phyloP scores from a whole-genome alignment of 1,140 invertebrate genomes.

The Cepaea nemoralis region DNA sequence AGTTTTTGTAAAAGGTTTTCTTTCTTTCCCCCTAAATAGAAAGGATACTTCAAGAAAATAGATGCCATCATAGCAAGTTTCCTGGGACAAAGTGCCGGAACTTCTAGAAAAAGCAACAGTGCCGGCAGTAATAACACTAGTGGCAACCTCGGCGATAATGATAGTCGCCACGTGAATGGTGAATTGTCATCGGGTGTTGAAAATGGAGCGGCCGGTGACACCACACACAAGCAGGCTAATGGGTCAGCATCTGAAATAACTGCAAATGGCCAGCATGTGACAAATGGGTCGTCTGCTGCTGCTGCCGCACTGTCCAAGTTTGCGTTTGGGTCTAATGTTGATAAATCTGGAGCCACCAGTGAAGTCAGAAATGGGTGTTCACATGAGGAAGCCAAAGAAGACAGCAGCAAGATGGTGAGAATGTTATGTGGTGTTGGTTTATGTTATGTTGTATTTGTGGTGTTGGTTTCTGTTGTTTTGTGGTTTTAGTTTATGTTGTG shows the following conservation, averaged over 20 bases:
- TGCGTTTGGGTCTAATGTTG: not conserved
- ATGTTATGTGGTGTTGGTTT: not conserved
- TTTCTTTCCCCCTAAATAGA: too few species aligned
- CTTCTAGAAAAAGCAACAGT: too few species aligned
- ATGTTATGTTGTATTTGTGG: too few species aligned
- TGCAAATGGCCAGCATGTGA: not conserved
- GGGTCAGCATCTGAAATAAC: not conserved
- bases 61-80: constrained; percentile 51
- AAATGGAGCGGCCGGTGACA: not conserved
- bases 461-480: too few species aligned
- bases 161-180: too few species aligned
- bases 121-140: not conserved
- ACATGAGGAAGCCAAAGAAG: not conserved
- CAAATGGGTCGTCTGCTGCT: not conserved
- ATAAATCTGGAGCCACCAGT: too few species aligned
- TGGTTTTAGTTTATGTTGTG: too few species aligned
- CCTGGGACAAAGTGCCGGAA: constrained; percentile 23
- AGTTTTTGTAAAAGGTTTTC: too few species aligned
- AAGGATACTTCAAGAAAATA: constrained; percentile 63
- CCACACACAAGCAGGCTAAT: not conserved
- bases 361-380: not conserved
- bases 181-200: not conserved
- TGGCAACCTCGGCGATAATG: too few species aligned
- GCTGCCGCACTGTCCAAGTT: too few species aligned
- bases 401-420: not conserved